A percentile compares a stretch with the other conserved stretches of the same genome.
phyloP scores from a whole-genome alignment of 1,140 invertebrate species.

The Drosophila carrolli region DNA sequence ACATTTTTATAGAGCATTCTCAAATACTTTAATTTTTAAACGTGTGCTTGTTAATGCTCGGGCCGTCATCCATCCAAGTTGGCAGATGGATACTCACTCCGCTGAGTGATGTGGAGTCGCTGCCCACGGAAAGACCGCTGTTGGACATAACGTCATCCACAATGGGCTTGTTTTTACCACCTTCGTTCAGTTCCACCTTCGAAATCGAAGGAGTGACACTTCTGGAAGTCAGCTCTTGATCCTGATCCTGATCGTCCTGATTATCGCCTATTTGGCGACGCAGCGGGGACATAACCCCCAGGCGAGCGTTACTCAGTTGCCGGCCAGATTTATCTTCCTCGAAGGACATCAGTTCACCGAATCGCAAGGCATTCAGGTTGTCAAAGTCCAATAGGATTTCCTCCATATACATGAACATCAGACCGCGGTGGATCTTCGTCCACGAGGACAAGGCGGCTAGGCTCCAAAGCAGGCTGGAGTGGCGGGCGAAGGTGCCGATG shows the following conservation, averaged over 20 bases:
- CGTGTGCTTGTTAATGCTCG: neutral
- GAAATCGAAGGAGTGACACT: neutral
- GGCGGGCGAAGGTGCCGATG: constrained; percentile 42
- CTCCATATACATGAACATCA: constrained; percentile 51
- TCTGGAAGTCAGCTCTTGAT: neutral
- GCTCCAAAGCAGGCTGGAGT: constrained; percentile 61
- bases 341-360: constrained; percentile 55
- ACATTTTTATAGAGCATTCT: neutral
- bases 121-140: constrained; percentile 24
- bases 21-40: neutral
- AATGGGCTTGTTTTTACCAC: neutral
- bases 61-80: constrained; percentile 8
- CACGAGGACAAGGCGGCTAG: constrained; percentile 43
- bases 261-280: neutral
- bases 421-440: constrained; percentile 38
- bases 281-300: constrained; percentile 28
- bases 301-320: neutral
- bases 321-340: neutral
- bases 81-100: constrained; percentile 16
- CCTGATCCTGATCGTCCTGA: neutral
- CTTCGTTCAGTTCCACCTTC: neutral
- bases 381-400: constrained; percentile 37
- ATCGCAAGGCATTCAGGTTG: constrained; percentile 25
- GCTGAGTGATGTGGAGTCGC: constrained; percentile 10
- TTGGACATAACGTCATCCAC: constrained; percentile 13